Percentiles rank a stretch among this genome's conserved stretches.
Evolutionary conservation across 2,888 invertebrate genomes (phyloP).

Genomic region (Actias luna): DNA sequence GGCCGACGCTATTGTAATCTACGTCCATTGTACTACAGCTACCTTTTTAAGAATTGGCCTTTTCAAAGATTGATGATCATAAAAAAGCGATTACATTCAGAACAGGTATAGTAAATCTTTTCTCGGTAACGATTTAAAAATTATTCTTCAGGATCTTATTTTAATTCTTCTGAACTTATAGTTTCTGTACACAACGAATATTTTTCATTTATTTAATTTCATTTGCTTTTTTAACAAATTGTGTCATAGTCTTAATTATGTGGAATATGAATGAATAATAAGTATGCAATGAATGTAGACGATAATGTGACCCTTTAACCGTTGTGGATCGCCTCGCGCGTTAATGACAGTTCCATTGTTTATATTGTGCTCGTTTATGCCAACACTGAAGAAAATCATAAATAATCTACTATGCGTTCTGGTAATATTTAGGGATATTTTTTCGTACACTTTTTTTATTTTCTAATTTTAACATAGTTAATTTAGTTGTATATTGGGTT

Average conservation of each 20-base stretch:
- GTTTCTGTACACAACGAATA: neutral
- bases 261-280: constrained; percentile 21
- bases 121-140: constrained; percentile 45
- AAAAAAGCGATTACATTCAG: constrained; percentile 67
- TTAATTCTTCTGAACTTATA: constrained; percentile 23
- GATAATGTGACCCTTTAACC: constrained; percentile 21
- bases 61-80: constrained; percentile 61
- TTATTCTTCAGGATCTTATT: constrained; percentile 29
- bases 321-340: constrained; percentile 19
- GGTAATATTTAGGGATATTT: neutral
- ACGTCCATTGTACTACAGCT: constrained; percentile 61
- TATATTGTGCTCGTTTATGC: constrained; percentile 29
- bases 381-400: constrained; percentile 14
- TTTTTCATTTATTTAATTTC: neutral
- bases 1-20: constrained; percentile 68
- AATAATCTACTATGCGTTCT: neutral
- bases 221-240: neutral
- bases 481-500: neutral
- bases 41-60: constrained; percentile 64
- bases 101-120: constrained; percentile 57
- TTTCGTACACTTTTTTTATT: neutral
- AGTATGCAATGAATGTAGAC: constrained; percentile 13
- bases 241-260: constrained; percentile 21
- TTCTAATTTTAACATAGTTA: neutral
- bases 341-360: constrained; percentile 15